Percentiles rank a stretch among this genome's conserved stretches.
Evolutionary conservation across 2,797 vertebrate genomes (phyloP).

Genomic region (Diplodus sargus): DNA sequence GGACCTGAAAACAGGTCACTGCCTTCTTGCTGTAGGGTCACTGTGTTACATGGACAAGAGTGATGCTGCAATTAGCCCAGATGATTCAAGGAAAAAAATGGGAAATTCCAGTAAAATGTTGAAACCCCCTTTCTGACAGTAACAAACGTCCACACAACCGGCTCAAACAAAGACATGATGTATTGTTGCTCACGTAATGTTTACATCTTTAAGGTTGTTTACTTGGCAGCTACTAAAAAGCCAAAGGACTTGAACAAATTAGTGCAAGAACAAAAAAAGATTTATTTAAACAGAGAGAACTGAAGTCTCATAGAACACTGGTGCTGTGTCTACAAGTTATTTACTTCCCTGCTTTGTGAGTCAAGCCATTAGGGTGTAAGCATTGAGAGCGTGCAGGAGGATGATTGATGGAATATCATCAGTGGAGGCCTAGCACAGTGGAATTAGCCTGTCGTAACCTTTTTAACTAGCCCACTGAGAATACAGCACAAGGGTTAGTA

Average conservation of each 20-base stretch:
- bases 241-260: neutral
- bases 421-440: constrained; percentile 51
- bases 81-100: constrained; percentile 31
- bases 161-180: constrained; percentile 4
- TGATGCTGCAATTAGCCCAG: constrained; percentile 18
- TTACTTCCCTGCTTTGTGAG: constrained; percentile 40
- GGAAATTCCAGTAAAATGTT: constrained; percentile 27
- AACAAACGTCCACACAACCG: constrained; percentile 6
- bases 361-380: constrained; percentile 43
- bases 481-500: constrained; percentile 44
- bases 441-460: constrained; percentile 71
- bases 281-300: constrained; percentile 21
- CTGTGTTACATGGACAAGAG: constrained; percentile 21
- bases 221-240: neutral
- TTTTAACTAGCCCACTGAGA: constrained; percentile 76
- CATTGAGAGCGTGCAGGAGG: constrained; percentile 26
- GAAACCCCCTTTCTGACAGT: constrained; percentile 1
- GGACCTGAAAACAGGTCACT: constrained; percentile 16
- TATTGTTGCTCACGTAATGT: constrained; percentile 14
- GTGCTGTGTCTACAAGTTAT: constrained; percentile 39
- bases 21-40: neutral
- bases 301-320: neutral
- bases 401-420: constrained; percentile 76
- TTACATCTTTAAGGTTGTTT: constrained; percentile 21
- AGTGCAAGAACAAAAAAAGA: constrained; percentile 16